phyloP scores from a whole-genome alignment of 2,888 invertebrate species.

The Drosophila melanosoma region DNA sequence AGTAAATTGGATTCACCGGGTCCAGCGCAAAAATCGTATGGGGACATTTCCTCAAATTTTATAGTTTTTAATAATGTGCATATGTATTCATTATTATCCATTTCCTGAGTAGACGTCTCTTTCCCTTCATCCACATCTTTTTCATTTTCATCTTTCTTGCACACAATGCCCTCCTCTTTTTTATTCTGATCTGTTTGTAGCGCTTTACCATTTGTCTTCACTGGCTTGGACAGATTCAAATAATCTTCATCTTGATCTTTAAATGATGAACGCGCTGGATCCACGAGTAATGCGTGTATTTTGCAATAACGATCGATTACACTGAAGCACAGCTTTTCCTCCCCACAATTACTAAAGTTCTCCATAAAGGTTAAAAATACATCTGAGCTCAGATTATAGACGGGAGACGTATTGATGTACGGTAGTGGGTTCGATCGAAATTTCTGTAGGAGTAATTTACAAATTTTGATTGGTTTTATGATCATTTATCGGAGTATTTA shows the following conservation, averaged over 20 bases:
- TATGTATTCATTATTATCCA: conserved; percentile 29
- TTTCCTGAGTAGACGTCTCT: background rate
- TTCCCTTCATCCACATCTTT: conserved; percentile 6
- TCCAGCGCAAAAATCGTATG: conserved; percentile 57
- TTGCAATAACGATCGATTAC: conserved; percentile 53
- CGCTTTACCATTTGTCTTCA: background rate
- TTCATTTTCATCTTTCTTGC: conserved; percentile 27
- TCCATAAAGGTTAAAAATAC: conserved; percentile 44
- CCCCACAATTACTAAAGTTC: background rate
- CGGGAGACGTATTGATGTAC: conserved; percentile 34
- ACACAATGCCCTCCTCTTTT: background rate
- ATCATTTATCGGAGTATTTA: conserved; percentile 13
- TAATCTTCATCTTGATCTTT: background rate
- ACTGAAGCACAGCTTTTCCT: conserved; percentile 39
- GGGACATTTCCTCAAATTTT: conserved; percentile 40
- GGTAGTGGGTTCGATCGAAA: background rate
- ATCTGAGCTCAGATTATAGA: conserved; percentile 46
- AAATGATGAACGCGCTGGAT: background rate
- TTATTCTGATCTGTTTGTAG: background rate
- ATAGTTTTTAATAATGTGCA: conserved; percentile 35
- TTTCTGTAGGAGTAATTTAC: conserved; percentile 19
- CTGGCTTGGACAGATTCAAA: background rate
- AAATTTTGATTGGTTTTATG: background rate
- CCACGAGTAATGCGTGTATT: conserved; percentile 23
- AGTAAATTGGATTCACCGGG: conserved; percentile 49